Evolutionary conservation across 2,113 vertebrate species (phyloP).

Genomic region (Neomonachus schauinslandi): DNA sequence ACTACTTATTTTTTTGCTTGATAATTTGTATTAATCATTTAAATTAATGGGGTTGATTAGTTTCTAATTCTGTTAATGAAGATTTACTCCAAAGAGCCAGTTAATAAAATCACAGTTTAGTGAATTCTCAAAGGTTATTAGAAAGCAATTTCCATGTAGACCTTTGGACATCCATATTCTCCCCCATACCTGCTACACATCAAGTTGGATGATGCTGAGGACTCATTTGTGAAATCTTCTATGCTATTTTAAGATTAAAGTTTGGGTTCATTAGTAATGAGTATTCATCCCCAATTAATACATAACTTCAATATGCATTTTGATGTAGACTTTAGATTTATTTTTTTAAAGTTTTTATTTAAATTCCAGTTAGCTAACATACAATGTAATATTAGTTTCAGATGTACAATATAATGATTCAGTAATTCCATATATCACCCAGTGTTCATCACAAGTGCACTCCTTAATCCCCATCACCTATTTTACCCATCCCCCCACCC

Average conservation of each 20-base stretch:
- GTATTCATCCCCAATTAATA: neutral
- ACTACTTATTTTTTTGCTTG: neutral
- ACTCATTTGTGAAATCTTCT: neutral
- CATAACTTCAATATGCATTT: neutral
- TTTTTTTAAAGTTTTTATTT: neutral
- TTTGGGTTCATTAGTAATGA: neutral
- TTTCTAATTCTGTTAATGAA: neutral
- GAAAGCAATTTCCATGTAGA: neutral
- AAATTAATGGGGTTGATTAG: neutral
- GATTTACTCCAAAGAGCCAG: neutral
- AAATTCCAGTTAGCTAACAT: neutral
- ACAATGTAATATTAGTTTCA: neutral
- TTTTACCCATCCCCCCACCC: neutral
- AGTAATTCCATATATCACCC: neutral
- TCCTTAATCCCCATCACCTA: neutral
- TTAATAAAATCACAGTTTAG: neutral
- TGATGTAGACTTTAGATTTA: neutral
- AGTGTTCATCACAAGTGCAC: neutral
- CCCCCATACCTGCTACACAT: neutral
- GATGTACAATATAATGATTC: neutral
- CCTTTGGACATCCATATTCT: neutral
- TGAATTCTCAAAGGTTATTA: neutral
- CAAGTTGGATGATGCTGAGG: neutral
- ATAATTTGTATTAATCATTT: neutral
- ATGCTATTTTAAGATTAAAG: neutral